phyloP scores from a whole-genome alignment of 2,797 vertebrate species.

The Coregonus suidteri region DNA sequence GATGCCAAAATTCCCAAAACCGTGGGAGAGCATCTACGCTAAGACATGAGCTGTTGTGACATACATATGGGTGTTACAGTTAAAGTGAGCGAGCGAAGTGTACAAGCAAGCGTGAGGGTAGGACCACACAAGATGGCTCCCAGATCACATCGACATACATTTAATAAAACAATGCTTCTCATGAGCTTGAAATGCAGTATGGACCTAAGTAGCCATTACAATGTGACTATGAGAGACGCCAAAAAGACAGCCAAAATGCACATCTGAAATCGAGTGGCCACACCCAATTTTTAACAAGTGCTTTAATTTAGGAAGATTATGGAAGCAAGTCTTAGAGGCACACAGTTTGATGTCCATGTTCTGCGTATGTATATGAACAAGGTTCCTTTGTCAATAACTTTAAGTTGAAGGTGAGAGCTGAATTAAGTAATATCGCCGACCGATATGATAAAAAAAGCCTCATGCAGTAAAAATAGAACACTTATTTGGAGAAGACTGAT shows the following conservation, averaged over 20 bases:
- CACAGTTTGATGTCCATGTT: background rate
- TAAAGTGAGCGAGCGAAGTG: slow-evolving; percentile 39
- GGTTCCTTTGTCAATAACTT: background rate
- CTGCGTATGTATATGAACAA: background rate
- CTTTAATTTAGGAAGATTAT: background rate
- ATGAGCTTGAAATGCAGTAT: background rate
- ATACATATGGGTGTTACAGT: slow-evolving; percentile 16
- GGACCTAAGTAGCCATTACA: background rate
- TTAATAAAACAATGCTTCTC: background rate
- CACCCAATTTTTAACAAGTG: background rate
- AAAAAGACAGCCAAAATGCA: background rate
- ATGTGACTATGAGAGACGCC: background rate
- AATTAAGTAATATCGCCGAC: background rate
- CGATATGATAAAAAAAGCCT: background rate
- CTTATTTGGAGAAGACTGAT: background rate
- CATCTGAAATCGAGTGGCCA: background rate
- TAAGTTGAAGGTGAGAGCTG: background rate
- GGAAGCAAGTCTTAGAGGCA: background rate
- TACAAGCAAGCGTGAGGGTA: slow-evolving; percentile 41
- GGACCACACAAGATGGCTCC: slow-evolving; percentile 22
- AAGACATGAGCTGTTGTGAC: slow-evolving; percentile 32
- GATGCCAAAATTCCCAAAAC: background rate
- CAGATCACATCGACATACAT: background rate
- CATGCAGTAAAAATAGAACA: background rate
- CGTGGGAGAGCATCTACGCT: slow-evolving; percentile 23